These are phyloP conservation scores for Panonychus citri DNA, from an alignment of 1,140 invertebrate species.

Conservation along the genomic window DNA sequence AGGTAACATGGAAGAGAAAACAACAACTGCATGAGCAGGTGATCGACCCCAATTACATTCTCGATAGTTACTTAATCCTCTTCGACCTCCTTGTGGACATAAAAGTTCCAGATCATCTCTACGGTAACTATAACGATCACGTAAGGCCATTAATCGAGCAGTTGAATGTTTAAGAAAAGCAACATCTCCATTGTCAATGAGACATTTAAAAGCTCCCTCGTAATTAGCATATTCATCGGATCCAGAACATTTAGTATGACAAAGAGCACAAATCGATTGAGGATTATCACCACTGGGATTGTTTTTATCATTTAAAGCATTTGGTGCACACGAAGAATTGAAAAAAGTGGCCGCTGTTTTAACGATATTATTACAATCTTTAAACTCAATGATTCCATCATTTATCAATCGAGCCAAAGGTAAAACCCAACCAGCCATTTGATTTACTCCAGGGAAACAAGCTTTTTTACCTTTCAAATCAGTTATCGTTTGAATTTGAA, in stretches of 20 bases:
- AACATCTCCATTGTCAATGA: slow-evolving; percentile 35
- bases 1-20: slow-evolving; percentile 44
- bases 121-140: slow-evolving; percentile 18
- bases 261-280: slow-evolving; percentile 54
- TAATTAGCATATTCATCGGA: slow-evolving; percentile 72
- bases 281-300: slow-evolving; percentile 78
- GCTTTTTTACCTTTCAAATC: slow-evolving; percentile 49
- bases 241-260: slow-evolving; percentile 49
- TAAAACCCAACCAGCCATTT: slow-evolving; percentile 72
- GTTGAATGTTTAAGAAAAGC: slow-evolving; percentile 78
- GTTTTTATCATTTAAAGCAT: slow-evolving; percentile 67
- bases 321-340: slow-evolving; percentile 70
- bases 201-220: slow-evolving; percentile 24
- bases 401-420: slow-evolving; percentile 37
- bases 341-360: slow-evolving; percentile 76
- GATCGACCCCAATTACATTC: slow-evolving; percentile 35
- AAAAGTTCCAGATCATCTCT: slow-evolving; percentile 47
- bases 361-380: slow-evolving; percentile 78
- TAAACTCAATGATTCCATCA: slow-evolving; percentile 12
- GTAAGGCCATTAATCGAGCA: slow-evolving; percentile 36
- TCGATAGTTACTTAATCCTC: slow-evolving; percentile 26
- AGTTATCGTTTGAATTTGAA: slow-evolving; percentile 29
- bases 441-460: slow-evolving; percentile 74
- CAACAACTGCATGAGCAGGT: slow-evolving; percentile 63
- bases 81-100: slow-evolving; percentile 53